A percentile compares a stretch with the other conserved stretches of the same genome.
Conservation (phyloP, 92 coral and sea anemone species). For the Meandrina meandrites region DNA sequence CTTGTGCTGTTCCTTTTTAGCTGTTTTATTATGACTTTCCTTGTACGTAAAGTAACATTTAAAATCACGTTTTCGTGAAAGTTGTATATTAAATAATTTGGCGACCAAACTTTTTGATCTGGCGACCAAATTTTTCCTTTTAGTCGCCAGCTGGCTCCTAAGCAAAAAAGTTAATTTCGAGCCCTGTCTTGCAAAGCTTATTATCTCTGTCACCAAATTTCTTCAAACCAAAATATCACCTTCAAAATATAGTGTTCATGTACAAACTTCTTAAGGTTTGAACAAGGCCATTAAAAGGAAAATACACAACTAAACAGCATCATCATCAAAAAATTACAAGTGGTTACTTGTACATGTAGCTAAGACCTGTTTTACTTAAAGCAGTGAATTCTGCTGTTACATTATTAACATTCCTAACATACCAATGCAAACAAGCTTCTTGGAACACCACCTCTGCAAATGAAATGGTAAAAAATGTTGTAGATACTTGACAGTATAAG, state of each 20-base stretch:
- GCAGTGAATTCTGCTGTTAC: too few species aligned
- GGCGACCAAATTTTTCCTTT: too few species aligned
- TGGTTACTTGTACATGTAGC: background rate
- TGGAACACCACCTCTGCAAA: constrained; percentile 43
- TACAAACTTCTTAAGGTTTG: too few species aligned
- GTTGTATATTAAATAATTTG: too few species aligned
- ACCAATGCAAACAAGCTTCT: constrained; percentile 70
- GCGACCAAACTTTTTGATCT: too few species aligned
- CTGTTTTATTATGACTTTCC: too few species aligned
- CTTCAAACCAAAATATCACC: background rate
- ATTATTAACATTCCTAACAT: constrained; percentile 20
- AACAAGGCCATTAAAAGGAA: background rate
- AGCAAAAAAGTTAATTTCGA: too few species aligned
- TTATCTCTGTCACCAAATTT: background rate
- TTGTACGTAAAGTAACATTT: too few species aligned
- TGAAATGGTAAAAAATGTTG: background rate
- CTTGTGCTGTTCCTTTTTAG: too few species aligned
- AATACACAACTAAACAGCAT: background rate
- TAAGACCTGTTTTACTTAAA: background rate
- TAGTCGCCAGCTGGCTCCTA: too few species aligned
- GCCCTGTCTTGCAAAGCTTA: background rate
- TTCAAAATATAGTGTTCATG: background rate
- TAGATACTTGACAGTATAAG: background rate
- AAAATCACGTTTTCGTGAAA: too few species aligned
- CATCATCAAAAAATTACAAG: background rate